phyloP scores from a whole-genome alignment of 2,113 vertebrate genomes.

The Tyto alba region DNA sequence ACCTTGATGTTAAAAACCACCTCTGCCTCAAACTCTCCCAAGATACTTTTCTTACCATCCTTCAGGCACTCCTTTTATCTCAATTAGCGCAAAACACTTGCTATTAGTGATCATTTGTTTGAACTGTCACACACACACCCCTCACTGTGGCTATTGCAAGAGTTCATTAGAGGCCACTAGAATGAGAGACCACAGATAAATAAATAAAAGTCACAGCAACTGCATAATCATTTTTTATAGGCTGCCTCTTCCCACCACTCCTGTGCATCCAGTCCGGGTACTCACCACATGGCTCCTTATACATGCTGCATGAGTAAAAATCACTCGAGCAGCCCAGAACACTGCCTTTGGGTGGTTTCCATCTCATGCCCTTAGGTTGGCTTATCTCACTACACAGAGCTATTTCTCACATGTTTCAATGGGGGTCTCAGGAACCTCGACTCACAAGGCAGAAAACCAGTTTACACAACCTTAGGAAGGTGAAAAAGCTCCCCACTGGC shows the following conservation, averaged over 20 bases:
- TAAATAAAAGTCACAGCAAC: not conserved
- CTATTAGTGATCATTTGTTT: not conserved
- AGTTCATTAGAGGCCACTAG: not conserved
- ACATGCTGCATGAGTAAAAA: too few species aligned
- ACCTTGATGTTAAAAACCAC: not conserved
- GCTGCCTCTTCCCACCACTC: not conserved
- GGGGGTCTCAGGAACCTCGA: not conserved
- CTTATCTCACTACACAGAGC: not conserved
- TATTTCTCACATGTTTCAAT: not conserved
- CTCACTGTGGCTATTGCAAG: not conserved
- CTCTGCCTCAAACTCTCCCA: not conserved
- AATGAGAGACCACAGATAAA: not conserved
- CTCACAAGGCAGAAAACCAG: not conserved
- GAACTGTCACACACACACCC: not conserved
- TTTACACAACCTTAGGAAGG: not conserved
- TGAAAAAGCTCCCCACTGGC: not conserved
- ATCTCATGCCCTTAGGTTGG: not conserved
- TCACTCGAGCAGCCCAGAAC: not conserved
- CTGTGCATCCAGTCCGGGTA: not conserved
- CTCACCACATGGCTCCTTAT: not conserved
- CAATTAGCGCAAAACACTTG: not conserved
- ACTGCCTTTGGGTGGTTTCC: not conserved
- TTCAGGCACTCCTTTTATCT: conserved; percentile 8
- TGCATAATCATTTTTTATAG: not conserved
- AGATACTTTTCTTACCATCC: not conserved